Conservation (phyloP, 2,888 invertebrate genomes). For the Axea sp. region DNA sequence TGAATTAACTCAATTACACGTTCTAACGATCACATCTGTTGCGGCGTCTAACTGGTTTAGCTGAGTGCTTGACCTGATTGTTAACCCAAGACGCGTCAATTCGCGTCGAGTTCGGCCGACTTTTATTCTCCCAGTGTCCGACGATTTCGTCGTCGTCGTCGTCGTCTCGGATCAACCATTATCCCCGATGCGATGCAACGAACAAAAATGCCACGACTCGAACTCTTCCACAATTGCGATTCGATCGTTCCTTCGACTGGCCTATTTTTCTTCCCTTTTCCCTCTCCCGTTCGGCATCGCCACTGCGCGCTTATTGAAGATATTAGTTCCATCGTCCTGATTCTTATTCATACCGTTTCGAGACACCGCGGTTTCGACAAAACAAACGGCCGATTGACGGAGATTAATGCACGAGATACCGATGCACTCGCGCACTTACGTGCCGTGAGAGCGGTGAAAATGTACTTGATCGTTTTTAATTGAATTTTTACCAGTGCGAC, state of each 20-base stretch:
- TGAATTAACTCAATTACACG: conserved; percentile 69
- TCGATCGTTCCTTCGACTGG: conserved; percentile 34
- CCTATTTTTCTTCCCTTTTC: conserved; percentile 47
- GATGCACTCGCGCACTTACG: too few species aligned
- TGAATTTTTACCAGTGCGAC: too few species aligned
- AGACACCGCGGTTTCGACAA: too few species aligned
- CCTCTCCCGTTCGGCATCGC: too few species aligned
- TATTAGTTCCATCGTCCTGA: too few species aligned
- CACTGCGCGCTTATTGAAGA: too few species aligned
- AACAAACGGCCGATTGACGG: too few species aligned
- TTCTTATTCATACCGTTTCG: too few species aligned
- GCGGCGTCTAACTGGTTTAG: conserved; percentile 72
- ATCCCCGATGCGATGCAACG: conserved; percentile 3
- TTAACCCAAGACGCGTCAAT: conserved; percentile 67
- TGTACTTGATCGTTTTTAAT: too few species aligned
- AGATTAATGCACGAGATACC: too few species aligned
- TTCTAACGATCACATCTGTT: conserved; percentile 69
- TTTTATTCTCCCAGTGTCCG: not conserved
- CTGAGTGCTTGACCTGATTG: conserved; percentile 75
- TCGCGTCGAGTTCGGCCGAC: conserved; percentile 4
- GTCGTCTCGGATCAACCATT: not conserved
- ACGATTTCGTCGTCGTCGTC: not conserved
- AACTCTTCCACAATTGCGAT: conserved; percentile 41
- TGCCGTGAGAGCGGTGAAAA: too few species aligned
- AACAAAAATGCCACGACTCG: conserved; percentile 27